Evolutionary conservation across 2,113 vertebrate genomes (phyloP).

Genomic region (Cebus imitator): DNA sequence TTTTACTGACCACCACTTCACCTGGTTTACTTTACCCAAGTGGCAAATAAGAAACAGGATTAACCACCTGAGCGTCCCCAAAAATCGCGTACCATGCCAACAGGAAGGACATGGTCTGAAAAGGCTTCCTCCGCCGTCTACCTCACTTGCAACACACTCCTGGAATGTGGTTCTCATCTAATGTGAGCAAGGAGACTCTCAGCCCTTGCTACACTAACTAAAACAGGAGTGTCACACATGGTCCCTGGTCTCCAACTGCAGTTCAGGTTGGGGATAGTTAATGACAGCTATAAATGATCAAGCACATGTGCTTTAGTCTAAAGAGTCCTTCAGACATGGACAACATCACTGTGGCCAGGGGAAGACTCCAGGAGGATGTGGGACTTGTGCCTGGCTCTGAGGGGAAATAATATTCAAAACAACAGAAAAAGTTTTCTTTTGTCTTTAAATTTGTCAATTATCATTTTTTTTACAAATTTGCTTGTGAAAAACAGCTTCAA

Average conservation of each 20-base stretch:
- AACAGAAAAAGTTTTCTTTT: neutral
- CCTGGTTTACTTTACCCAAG: neutral
- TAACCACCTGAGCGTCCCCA: neutral
- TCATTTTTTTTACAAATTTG: neutral
- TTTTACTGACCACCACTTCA: neutral
- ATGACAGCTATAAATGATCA: neutral
- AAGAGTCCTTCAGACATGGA: neutral
- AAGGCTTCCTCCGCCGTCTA: rapidly evolving
- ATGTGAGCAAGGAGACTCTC: neutral
- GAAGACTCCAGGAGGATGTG: neutral
- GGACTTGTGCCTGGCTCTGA: neutral
- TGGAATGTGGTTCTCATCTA: neutral
- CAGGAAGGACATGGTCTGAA: neutral
- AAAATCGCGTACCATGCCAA: neutral
- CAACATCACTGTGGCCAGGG: neutral
- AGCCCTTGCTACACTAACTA: neutral
- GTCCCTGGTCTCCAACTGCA: neutral
- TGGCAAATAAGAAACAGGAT: neutral
- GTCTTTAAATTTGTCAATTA: neutral
- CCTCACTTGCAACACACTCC: neutral
- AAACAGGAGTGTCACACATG: rapidly evolving
- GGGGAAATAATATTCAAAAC: neutral
- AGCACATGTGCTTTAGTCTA: neutral
- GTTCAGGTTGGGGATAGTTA: neutral
- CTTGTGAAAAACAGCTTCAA: neutral